These are phyloP conservation scores for Aradus depressus DNA, from an alignment of 2,888 invertebrate species.

Conservation along the genomic window DNA sequence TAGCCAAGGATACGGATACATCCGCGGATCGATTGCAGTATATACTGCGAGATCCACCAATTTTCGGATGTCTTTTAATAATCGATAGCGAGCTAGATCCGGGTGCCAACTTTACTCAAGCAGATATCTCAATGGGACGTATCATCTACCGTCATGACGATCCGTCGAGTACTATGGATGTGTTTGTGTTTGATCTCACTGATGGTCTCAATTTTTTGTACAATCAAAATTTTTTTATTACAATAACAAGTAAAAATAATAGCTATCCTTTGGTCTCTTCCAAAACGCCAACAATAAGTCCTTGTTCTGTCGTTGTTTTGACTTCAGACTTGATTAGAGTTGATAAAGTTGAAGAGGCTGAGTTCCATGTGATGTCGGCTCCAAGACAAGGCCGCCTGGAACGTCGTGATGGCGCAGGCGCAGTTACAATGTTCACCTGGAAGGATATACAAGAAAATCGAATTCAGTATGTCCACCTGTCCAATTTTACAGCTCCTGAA, in stretches of 20 bases:
- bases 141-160: constrained; percentile 17
- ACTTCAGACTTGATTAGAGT: constrained; percentile 11
- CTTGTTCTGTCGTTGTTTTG: constrained; percentile 2
- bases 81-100: constrained; percentile 10
- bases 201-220: constrained; percentile 6
- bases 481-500: constrained; percentile 12
- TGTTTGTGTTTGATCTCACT: constrained; percentile 20
- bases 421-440: constrained; percentile 10
- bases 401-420: not conserved
- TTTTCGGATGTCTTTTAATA: constrained; percentile 17
- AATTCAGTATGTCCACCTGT: constrained; percentile 16
- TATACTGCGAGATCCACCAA: constrained; percentile 19
- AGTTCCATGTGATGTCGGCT: constrained; percentile 16
- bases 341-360: not conserved
- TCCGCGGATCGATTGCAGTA: constrained; percentile 3
- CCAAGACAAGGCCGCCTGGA: constrained; percentile 19
- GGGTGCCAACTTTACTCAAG: constrained; percentile 19
- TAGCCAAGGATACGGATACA: constrained; percentile 4
- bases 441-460: constrained; percentile 11
- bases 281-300: constrained; percentile 2
- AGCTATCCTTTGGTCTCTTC: constrained; percentile 15
- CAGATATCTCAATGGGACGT: not conserved
- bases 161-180: constrained; percentile 20
- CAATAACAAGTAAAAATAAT: constrained; percentile 9
- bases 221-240: constrained; percentile 24